These are phyloP conservation scores for Crematogaster levior DNA, from an alignment of 2,888 invertebrate species.

Conservation along the genomic window DNA sequence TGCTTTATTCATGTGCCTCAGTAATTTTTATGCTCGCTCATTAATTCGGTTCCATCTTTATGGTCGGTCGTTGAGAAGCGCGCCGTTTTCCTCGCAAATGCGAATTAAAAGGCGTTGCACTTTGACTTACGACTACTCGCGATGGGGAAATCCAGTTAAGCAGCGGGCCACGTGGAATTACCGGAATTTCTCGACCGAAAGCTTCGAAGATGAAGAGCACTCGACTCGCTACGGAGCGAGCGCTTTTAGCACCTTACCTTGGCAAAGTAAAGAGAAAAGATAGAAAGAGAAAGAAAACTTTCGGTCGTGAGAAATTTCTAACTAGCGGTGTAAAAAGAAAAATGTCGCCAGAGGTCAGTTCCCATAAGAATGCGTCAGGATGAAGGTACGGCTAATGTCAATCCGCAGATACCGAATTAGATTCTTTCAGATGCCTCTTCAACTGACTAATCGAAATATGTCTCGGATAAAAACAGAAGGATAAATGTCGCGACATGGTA, in stretches of 20 bases:
- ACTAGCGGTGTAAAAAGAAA: slow-evolving; percentile 1
- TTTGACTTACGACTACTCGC: slow-evolving; percentile 35
- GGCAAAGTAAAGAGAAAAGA: slow-evolving; percentile 20
- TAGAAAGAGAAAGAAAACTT: slow-evolving; percentile 4
- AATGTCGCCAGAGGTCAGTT: neutral
- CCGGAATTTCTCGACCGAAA: slow-evolving; percentile 50
- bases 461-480: too few species aligned
- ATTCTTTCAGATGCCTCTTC: neutral
- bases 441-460: neutral
- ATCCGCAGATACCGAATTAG: neutral
- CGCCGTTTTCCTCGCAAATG: slow-evolving; percentile 1
- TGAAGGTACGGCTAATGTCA: slow-evolving; percentile 4
- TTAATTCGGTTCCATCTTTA: slow-evolving; percentile 26
- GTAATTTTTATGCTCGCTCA: slow-evolving; percentile 39
- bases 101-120: slow-evolving; percentile 48
- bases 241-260: slow-evolving; percentile 44
- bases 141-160: slow-evolving; percentile 39
- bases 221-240: slow-evolving; percentile 33
- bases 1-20: slow-evolving; percentile 24
- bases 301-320: slow-evolving; percentile 36
- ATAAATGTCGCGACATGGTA: too few species aligned
- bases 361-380: neutral
- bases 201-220: slow-evolving; percentile 50
- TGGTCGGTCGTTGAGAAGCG: neutral
- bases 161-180: slow-evolving; percentile 45